Base-by-base conservation (phyloP, 2,113 vertebrate genomes). In the Scatophagus argus region DNA sequence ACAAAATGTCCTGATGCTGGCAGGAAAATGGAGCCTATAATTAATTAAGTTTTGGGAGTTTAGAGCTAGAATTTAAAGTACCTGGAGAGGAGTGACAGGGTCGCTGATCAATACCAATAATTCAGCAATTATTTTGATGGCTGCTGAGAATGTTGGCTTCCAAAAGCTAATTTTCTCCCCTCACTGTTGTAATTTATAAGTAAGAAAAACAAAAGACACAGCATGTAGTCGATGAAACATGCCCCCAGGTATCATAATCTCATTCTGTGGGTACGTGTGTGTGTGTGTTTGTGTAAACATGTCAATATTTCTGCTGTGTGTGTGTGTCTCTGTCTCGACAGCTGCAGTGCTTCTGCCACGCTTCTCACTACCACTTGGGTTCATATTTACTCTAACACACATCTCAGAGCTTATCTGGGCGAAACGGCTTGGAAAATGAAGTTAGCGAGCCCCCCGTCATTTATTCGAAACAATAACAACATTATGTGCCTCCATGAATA, bases 381-480 rank as follows among this genome's bases (percentile, higher is more conserved):
- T 84, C 36, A 23, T 55, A 54, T 79, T 82, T 61, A 66, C 41
- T 68, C 60, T 64, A 69, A 79, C 77, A 79, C 1, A 44, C 81
- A 70, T 83, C 82, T 88, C 55, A 21, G 54, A 81, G 81, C 65
- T 81, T 43, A 81, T 83, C 74, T 54, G 75, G 84, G 78, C 1
- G 58, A 79, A 89, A 39, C 31, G 19, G 76, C 38, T 31, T 65
- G 71, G 83, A 81, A 84, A 90, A 90, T 86, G 38, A 51, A 77
- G 71, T 91, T 83, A 78, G 70, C 49, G 6, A 59, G 13, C 65
- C 13, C 39, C 39, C 36, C n/a, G 7, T 67, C 79, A 87, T 85
- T 75, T 77, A 82, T 60, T 79, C 74, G 47, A 67, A 87, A 86
- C 80, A 90, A 89, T 77, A 86, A 82, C 64, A 79, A 65, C 76